Base-by-base conservation (phyloP, 2,888 invertebrate genomes). In the Nomada fucata region DNA sequence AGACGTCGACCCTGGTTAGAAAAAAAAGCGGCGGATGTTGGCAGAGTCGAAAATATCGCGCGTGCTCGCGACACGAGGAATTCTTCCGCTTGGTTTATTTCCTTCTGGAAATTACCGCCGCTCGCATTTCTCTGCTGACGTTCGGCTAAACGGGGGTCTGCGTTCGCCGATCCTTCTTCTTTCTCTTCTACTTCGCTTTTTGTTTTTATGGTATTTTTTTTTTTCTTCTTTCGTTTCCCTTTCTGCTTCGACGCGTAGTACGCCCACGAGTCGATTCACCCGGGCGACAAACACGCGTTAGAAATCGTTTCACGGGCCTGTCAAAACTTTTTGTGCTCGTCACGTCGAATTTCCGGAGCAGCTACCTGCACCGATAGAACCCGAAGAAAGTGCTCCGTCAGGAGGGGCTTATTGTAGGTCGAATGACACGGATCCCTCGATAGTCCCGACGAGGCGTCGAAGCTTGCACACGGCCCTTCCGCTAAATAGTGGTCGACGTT, bases 1-100 rank as follows among this genome's bases (percentile, higher is more conserved):
- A 65, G 72, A 65, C 36, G 36, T 36, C 36, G 36, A 36, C 36
- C 36, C 36, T 36, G 47, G 47, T 11, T 13, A 15, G 15, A 15
- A 47, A 15, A 47, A 15, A 47, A 15, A 47, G 47, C 15, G 15
- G 15, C 79, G 76, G 88, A 88, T 89, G 91, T 90, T 91, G 91
- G 91, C 91, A 89, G 90, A 88, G 91, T 91, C 90, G 90, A 91
- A 91, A 91, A 91, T 91, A 89, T 88, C 82, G 84, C 88, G 88
- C 91, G 89, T 89, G 91, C 87, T 15, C 26, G 84, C 87, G 84
- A 86, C 86, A 82, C 84, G 89, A 87, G 84, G 88, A 90, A 91
- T 91, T 91, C 89, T 88, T 84, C 78, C 57, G 88, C 82, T 86
- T 89, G 88, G 90, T 91, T 91, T 91, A 91, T 91, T 91, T 91